Conservation (phyloP, 1,140 invertebrate species). For the Scaptomyza hsui region DNA sequence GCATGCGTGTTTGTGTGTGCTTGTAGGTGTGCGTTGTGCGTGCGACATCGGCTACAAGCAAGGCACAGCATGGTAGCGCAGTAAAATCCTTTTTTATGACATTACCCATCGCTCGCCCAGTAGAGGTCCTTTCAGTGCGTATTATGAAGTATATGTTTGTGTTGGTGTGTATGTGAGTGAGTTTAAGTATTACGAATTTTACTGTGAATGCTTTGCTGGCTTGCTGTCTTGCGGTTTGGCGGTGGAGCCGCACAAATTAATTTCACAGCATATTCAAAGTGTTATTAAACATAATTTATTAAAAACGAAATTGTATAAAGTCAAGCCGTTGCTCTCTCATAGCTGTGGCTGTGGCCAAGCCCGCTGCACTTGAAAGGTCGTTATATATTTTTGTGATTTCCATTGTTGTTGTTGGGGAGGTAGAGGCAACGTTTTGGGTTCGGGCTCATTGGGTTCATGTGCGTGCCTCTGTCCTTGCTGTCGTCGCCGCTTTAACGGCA, state of each 20-base stretch:
- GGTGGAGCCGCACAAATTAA: conserved; percentile 68
- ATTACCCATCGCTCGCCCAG: conserved; percentile 56
- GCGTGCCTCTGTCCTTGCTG: conserved; percentile 52
- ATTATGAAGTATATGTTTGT: conserved; percentile 13
- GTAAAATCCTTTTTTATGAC: conserved; percentile 81
- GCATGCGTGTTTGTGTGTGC: conserved; percentile 18
- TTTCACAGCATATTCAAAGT: conserved; percentile 81
- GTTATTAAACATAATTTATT: conserved; percentile 84
- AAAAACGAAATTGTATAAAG: conserved; percentile 81
- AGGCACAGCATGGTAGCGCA: conserved; percentile 71
- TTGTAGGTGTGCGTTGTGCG: conserved; percentile 37
- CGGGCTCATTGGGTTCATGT: conserved; percentile 60
- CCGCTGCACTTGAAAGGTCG: conserved; percentile 47
- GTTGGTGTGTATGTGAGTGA: conserved; percentile 8
- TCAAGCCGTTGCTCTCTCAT: conserved; percentile 36
- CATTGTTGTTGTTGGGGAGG: conserved; percentile 16
- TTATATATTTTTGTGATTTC: conserved; percentile 78
- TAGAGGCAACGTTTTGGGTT: not conserved
- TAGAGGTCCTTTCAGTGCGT: conserved; percentile 23
- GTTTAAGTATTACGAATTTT: conserved; percentile 19
- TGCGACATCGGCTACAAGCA: conserved; percentile 54
- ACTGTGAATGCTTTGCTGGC: conserved; percentile 14
- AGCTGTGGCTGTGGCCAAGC: not conserved
- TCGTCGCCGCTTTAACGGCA: conserved; percentile 49
- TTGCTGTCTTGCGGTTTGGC: conserved; percentile 45